These are phyloP conservation scores for Ptychochromis oligacanthus DNA, from an alignment of 2,113 vertebrate species.

Conservation along the genomic window DNA sequence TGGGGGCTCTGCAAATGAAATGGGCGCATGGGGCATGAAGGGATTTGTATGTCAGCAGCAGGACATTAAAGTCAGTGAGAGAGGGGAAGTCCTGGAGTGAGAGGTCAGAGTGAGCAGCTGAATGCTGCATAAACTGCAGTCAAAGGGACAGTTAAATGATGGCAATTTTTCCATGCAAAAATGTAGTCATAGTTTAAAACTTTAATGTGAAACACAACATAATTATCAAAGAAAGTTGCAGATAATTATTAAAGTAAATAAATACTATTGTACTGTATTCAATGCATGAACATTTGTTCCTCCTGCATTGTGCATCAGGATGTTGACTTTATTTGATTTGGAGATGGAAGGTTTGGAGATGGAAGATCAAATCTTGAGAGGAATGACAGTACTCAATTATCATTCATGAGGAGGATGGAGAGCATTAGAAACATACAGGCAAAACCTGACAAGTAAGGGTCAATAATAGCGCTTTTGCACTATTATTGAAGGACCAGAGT, in stretches of 20 bases:
- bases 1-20: constrained; percentile 53
- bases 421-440: neutral
- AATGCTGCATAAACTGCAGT: constrained; percentile 7
- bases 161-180: neutral
- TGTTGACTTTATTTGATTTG: no score
- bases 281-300: neutral
- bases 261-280: neutral
- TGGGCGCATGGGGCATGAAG: constrained; percentile 35
- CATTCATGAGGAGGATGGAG: neutral
- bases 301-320: neutral
- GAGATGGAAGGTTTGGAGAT: constrained; percentile 2
- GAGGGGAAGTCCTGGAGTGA: constrained; percentile 22
- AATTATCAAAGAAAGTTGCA: neutral
- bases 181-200: neutral
- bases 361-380: constrained; percentile 8
- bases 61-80: constrained; percentile 60
- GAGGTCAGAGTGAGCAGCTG: constrained; percentile 40
- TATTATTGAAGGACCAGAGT: neutral
- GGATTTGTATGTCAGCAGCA: constrained; percentile 70
- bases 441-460: neutral
- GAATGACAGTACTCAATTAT: neutral
- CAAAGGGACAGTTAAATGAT: neutral
- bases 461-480: neutral
- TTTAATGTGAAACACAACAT: neutral
- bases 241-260: neutral